Base-by-base conservation (phyloP, 2,888 invertebrate species). In the Dorcus parallelipipedus region DNA sequence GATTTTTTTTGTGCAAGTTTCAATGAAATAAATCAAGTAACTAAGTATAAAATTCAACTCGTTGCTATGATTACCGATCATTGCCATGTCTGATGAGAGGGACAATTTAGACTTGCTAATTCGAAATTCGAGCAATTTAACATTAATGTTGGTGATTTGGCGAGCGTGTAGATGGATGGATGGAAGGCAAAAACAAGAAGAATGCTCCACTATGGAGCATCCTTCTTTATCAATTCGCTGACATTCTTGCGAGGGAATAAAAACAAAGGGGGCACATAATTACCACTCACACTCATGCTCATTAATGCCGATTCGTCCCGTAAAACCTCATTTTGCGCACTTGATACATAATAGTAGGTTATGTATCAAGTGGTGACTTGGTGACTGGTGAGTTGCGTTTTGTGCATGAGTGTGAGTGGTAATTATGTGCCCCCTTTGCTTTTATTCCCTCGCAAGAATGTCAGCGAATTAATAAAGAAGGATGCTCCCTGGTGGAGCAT, bases 101-200 rank as follows among this genome's bases (percentile, higher is more conserved):
- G n/a, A n/a, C n/a, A n/a, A n/a, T n/a, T n/a, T n/a, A n/a, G n/a
- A n/a, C n/a, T n/a, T n/a, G n/a, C n/a, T n/a, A n/a, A n/a, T n/a
- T n/a, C n/a, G n/a, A n/a, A n/a, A n/a, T n/a, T n/a, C n/a, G n/a
- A n/a, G n/a, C n/a, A n/a, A n/a, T n/a, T n/a, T n/a, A n/a, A n/a
- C n/a, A n/a, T n/a, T n/a, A n/a, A n/a, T n/a, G n/a, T n/a, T n/a
- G n/a, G n/a, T n/a, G n/a, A n/a, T n/a, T n/a, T n/a, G n/a, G n/a
- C n/a, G n/a, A n/a, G n/a, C n/a, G n/a, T n/a, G n/a, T n/a, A 71
- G 9, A 70, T 69, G 17, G 65, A 69, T 56, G 61, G 62, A 45
- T 68, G 64, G 14, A 48, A 51, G 23, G 23, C 14, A 56, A 42
- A 38, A 49, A 53, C 10, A 10, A 4, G n/a, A n/a, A n/a, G n/a